Evolutionary conservation across 2,797 vertebrate genomes (phyloP).

Genomic region (Crenuchus spilurus): DNA sequence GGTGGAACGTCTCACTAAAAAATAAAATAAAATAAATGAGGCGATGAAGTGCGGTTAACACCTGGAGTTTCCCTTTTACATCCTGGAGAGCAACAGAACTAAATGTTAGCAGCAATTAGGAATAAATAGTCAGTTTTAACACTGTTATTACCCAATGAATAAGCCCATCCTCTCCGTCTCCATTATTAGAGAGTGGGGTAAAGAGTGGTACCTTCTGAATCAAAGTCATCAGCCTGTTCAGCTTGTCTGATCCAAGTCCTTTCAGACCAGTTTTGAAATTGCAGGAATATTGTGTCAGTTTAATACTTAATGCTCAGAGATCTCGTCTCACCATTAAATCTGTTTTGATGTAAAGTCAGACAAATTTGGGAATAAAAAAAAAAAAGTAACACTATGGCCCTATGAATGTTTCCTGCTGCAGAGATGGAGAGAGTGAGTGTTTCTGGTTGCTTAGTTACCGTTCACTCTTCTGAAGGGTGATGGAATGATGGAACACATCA

Average conservation of each 20-base stretch:
- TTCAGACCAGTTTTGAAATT: background rate
- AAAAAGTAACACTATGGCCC: slow-evolving; percentile 28
- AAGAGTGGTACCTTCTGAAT: slow-evolving; percentile 30
- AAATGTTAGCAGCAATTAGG: slow-evolving; percentile 73
- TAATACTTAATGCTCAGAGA: slow-evolving; percentile 15
- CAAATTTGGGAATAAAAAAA: slow-evolving; percentile 19
- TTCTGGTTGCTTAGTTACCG: slow-evolving; percentile 41
- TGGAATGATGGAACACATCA: slow-evolving; percentile 51
- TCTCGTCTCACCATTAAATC: slow-evolving; percentile 10
- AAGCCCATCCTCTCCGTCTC: slow-evolving; percentile 28
- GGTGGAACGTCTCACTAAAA: slow-evolving; percentile 57
- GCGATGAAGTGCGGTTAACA: slow-evolving; percentile 67
- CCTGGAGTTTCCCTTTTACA: slow-evolving; percentile 73
- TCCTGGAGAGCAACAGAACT: slow-evolving; percentile 60
- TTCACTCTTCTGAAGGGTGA: slow-evolving; percentile 33
- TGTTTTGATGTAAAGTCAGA: background rate
- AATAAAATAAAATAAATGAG: slow-evolving; percentile 52
- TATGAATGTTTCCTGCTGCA: slow-evolving; percentile 42
- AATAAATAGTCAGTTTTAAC: slow-evolving; percentile 65
- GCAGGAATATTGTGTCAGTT: background rate
- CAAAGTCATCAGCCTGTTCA: background rate
- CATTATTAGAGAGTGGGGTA: background rate
- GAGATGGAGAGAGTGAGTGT: slow-evolving; percentile 30
- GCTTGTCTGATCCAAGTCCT: background rate
- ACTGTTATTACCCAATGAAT: slow-evolving; percentile 31